phyloP scores from a whole-genome alignment of 1,140 invertebrate species.

The Berghia stephanieae region DNA sequence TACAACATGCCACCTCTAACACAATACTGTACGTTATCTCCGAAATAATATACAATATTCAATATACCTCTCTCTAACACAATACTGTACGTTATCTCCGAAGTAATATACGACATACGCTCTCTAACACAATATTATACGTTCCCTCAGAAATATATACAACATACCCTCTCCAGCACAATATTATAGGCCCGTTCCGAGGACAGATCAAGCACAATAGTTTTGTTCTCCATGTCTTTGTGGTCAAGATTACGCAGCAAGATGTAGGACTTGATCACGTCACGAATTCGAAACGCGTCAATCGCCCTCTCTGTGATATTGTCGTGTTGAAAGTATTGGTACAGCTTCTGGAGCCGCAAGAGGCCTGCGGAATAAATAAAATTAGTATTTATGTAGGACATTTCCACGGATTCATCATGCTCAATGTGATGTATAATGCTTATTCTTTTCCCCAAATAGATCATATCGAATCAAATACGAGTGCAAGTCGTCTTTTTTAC shows the following conservation, averaged over 20 bases:
- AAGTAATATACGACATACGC: constrained; percentile 23
- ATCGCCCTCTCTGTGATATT: constrained; percentile 23
- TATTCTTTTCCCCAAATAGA: no score
- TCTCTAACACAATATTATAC: not conserved
- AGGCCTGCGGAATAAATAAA: no score
- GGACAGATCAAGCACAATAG: constrained; percentile 54
- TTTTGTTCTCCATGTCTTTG: constrained; percentile 34
- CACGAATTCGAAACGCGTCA: constrained; percentile 37
- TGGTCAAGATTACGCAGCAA: constrained; percentile 32
- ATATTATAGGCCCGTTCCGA: constrained; percentile 43
- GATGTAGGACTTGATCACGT: constrained; percentile 33
- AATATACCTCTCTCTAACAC: constrained; percentile 7
- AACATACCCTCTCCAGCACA: constrained; percentile 50
- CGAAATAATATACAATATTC: not conserved
- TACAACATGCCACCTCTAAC: no score
- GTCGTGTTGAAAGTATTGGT: constrained; percentile 38
- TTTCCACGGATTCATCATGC: no score
- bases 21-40: no score
- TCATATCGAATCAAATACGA: no score
- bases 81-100: not conserved
- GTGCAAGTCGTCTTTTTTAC: no score
- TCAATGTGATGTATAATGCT: no score
- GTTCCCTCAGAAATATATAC: not conserved
- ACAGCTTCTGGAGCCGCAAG: constrained; percentile 38
- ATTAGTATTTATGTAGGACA: no score